Evolutionary conservation across 2,797 vertebrate species (phyloP).

Genomic region (Sardinella longiceps): DNA sequence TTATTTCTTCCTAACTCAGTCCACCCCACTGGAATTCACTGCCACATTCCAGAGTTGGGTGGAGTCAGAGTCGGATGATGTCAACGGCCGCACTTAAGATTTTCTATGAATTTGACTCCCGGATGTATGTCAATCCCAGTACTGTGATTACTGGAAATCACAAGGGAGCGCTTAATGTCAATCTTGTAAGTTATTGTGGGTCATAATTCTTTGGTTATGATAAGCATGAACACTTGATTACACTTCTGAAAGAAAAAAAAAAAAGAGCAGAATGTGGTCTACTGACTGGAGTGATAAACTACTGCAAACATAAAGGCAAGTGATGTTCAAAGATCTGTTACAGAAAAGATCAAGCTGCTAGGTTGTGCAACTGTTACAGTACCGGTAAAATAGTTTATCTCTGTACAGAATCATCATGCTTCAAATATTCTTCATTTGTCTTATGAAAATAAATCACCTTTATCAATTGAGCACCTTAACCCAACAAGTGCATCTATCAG

Average conservation of each 20-base stretch:
- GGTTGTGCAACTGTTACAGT: too few relatives aligned
- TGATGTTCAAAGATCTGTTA: neutral
- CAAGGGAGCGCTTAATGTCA: neutral
- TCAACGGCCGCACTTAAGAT: slow-evolving; percentile 19
- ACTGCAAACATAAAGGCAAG: neutral
- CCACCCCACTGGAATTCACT: neutral
- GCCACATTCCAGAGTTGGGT: slow-evolving; percentile 11
- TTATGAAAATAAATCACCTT: neutral
- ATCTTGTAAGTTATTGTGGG: neutral
- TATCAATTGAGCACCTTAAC: neutral
- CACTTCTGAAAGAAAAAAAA: neutral
- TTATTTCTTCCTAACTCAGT: neutral
- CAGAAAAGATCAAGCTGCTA: neutral
- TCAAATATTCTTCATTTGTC: neutral
- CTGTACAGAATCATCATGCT: neutral
- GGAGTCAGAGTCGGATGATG: neutral
- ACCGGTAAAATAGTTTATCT: neutral
- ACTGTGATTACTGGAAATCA: neutral
- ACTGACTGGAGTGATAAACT: neutral
- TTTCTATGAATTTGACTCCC: neutral
- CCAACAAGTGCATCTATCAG: neutral
- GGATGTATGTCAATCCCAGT: neutral
- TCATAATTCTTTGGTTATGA: neutral
- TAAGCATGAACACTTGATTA: neutral
- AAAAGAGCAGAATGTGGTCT: neutral